Percentiles rank a stretch among this genome's conserved stretches.
phyloP scores from a whole-genome alignment of 2,113 vertebrate species.

The Steatornis caripensis region DNA sequence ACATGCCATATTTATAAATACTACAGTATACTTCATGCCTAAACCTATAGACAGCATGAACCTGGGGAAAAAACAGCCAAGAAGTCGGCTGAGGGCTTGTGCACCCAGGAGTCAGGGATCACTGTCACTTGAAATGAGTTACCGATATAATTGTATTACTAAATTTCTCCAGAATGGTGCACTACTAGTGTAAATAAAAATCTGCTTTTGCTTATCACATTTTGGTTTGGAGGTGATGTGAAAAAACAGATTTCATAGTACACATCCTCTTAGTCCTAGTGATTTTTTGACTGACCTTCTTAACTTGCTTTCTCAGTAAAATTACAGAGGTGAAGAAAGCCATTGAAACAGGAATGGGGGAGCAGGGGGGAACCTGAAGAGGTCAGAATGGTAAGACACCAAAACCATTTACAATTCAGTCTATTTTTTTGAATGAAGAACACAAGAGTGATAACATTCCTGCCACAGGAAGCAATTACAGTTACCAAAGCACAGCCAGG shows the following conservation, averaged over 20 bases:
- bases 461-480: not conserved
- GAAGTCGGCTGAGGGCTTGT: not conserved
- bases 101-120: not conserved
- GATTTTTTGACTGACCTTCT: not conserved
- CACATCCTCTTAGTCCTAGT: not conserved
- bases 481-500: not conserved
- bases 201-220: not conserved
- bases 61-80: not conserved
- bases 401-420: not conserved
- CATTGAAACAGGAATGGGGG: not conserved
- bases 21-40: not conserved
- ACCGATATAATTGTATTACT: not conserved
- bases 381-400: not conserved
- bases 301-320: not conserved
- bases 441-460: not conserved
- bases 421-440: not conserved
- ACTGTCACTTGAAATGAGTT: not conserved
- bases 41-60: not conserved
- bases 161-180: not conserved
- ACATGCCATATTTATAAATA: not conserved
- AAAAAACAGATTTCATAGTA: not conserved
- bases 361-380: not conserved
- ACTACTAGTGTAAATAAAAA: not conserved
- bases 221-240: not conserved
- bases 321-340: not conserved